Percentiles rank a stretch among this genome's conserved stretches.
phyloP scores from a whole-genome alignment of 2,888 invertebrate species.

The Autographa pulchrina region DNA sequence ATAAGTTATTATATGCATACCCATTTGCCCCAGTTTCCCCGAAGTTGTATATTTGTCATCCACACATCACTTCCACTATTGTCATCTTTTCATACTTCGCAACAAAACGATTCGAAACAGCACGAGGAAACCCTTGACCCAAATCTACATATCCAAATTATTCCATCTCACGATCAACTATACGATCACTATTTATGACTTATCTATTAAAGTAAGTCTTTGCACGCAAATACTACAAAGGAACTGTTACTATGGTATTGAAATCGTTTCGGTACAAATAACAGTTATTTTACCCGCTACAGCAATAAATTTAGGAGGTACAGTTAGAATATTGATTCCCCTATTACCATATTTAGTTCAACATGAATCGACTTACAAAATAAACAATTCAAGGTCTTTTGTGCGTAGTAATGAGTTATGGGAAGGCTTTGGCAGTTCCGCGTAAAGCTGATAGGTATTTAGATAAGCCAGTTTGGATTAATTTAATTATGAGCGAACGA shows the following conservation, averaged over 20 bases:
- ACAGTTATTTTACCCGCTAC: constrained; percentile 36
- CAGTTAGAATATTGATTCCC: constrained; percentile 49
- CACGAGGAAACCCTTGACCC: constrained; percentile 27
- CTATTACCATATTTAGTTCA: constrained; percentile 52
- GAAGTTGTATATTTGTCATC: background rate
- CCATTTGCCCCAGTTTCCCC: background rate
- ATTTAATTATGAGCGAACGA: constrained; percentile 6
- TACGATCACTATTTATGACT: constrained; percentile 49
- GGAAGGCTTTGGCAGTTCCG: constrained; percentile 2
- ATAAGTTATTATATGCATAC: background rate
- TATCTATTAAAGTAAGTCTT: constrained; percentile 42
- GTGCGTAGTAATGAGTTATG: constrained; percentile 47
- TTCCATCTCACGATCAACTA: constrained; percentile 37
- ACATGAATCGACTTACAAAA: constrained; percentile 45
- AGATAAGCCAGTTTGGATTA: background rate
- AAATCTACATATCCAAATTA: constrained; percentile 36
- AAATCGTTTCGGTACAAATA: constrained; percentile 30
- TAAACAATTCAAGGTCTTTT: constrained; percentile 47
- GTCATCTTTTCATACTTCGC: background rate
- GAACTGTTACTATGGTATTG: constrained; percentile 12
- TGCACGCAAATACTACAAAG: constrained; percentile 43
- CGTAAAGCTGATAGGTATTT: constrained; percentile 1
- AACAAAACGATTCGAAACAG: constrained; percentile 9
- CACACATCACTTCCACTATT: background rate
- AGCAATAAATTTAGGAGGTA: constrained; percentile 49